A percentile compares a stretch with the other conserved stretches of the same genome.
These are phyloP conservation scores for Platysteira castanea DNA, from an alignment of 2,113 vertebrate genomes.

Conservation along the genomic window DNA sequence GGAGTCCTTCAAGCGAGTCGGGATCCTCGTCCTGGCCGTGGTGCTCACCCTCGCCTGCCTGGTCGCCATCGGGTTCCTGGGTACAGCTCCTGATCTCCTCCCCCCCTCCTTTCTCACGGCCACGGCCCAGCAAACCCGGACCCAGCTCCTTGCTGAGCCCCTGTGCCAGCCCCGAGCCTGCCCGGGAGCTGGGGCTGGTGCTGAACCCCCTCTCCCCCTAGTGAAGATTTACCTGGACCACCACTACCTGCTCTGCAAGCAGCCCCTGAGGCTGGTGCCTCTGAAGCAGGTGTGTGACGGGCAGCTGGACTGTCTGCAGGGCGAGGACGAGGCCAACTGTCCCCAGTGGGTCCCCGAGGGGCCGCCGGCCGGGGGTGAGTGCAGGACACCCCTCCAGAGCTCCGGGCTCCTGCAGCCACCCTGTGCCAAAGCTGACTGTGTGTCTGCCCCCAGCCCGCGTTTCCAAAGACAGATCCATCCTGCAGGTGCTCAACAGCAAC, in stretches of 20 bases:
- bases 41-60: constrained; percentile 51
- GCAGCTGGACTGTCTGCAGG: constrained; percentile 73
- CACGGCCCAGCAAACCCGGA: rapidly evolving
- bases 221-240: constrained; percentile 77
- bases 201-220: constrained; percentile 24
- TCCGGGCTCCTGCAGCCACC: neutral
- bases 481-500: constrained; percentile 75
- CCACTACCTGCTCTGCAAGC: constrained; percentile 84
- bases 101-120: neutral
- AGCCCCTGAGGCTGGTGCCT: constrained; percentile 78
- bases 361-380: constrained; percentile 12
- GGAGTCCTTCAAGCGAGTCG: constrained; percentile 45
- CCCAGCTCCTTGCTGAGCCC: neutral
- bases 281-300: constrained; percentile 76
- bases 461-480: constrained; percentile 70
- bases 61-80: constrained; percentile 19
- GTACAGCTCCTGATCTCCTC: constrained; percentile 6
- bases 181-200: rapidly evolving
- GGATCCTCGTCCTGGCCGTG: constrained; percentile 48
- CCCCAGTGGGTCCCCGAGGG: constrained; percentile 31
- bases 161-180: neutral
- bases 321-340: constrained; percentile 83
- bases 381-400: rapidly evolving
- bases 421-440: rapidly evolving
- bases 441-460: constrained; percentile 57